Conservation (phyloP, 2,888 invertebrate genomes). For the Drosophila sordidula region DNA sequence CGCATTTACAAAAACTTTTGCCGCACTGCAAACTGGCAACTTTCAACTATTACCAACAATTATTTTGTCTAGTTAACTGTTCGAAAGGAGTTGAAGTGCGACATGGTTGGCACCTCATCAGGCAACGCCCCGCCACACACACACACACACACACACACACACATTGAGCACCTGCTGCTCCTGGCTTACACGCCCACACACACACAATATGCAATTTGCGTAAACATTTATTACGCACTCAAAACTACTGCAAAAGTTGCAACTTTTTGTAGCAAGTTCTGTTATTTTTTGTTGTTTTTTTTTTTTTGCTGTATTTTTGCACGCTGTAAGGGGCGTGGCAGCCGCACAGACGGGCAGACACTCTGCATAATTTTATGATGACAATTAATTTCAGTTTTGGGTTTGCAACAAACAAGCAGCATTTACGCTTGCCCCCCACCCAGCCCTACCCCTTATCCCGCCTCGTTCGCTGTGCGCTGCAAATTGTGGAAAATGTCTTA, state of each 20-base stretch:
- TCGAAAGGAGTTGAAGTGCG: conserved; percentile 63
- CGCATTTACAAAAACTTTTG: conserved; percentile 36
- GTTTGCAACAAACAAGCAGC: conserved; percentile 36
- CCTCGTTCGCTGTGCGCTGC: conserved; percentile 3
- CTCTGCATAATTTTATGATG: conserved; percentile 71
- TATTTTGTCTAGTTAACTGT: conserved; percentile 71
- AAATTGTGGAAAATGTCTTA: conserved; percentile 52
- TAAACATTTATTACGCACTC: conserved; percentile 75
- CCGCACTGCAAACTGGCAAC: conserved; percentile 38
- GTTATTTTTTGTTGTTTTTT: conserved; percentile 11
- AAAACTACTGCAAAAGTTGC: conserved; percentile 58
- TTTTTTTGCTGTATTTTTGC: neutral
- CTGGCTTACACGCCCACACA: conserved; percentile 9
- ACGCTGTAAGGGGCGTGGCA: neutral
- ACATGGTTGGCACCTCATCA: conserved; percentile 41
- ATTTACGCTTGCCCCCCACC: neutral
- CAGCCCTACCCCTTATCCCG: no score
- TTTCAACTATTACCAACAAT: conserved; percentile 69
- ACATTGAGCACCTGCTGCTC: neutral
- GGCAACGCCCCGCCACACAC: conserved; percentile 10
- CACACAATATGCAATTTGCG: conserved; percentile 63
- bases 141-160: conserved; percentile 3
- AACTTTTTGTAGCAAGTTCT: conserved; percentile 37
- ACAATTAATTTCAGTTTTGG: conserved; percentile 69
- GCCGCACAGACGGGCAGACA: conserved; percentile 19